These are phyloP conservation scores for Chromoteleia sp. DNA, from an alignment of 2,888 invertebrate genomes.

Conservation along the genomic window DNA sequence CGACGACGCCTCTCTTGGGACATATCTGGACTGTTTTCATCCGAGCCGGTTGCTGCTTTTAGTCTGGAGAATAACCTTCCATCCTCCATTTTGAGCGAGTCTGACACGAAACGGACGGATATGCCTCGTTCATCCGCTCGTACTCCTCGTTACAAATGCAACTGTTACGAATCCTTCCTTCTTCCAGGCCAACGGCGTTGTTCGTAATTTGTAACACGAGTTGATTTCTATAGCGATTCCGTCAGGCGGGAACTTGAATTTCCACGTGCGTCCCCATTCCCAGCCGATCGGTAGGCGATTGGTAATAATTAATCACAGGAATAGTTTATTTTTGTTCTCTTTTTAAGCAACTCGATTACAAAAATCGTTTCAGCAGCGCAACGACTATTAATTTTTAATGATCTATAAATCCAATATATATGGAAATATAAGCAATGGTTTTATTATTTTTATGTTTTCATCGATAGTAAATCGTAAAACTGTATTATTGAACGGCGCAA, in stretches of 20 bases:
- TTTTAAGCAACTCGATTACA: too few species aligned
- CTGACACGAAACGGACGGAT: conserved; percentile 74
- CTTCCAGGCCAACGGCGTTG: conserved; percentile 36
- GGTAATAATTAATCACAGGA: too few species aligned
- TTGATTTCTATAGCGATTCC: conserved; percentile 6
- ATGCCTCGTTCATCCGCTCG: conserved; percentile 72
- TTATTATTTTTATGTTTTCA: conserved; percentile 11
- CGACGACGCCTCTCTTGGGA: conserved; percentile 77
- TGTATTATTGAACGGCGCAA: conserved; percentile 4
- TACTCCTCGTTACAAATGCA: conserved; percentile 45
- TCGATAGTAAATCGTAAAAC: conserved; percentile 6
- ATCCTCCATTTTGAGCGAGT: conserved; percentile 31
- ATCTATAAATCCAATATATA: conserved; percentile 3
- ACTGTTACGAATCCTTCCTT: conserved; percentile 48
- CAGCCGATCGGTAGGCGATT: too few species aligned
- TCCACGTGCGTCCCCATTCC: too few species aligned
- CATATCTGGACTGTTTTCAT: conserved; percentile 82
- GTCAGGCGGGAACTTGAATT: conserved; percentile 2
- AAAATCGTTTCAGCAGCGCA: too few species aligned
- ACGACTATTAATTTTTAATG: neutral
- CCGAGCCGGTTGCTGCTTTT: conserved; percentile 80
- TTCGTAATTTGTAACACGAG: conserved; percentile 31
- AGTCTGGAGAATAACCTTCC: conserved; percentile 76
- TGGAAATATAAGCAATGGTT: conserved; percentile 12
- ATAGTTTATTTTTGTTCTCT: too few species aligned